Percentiles rank a stretch among this genome's conserved stretches.
phyloP scores from a whole-genome alignment of 2,113 vertebrate species.

The Ailurus styani region DNA sequence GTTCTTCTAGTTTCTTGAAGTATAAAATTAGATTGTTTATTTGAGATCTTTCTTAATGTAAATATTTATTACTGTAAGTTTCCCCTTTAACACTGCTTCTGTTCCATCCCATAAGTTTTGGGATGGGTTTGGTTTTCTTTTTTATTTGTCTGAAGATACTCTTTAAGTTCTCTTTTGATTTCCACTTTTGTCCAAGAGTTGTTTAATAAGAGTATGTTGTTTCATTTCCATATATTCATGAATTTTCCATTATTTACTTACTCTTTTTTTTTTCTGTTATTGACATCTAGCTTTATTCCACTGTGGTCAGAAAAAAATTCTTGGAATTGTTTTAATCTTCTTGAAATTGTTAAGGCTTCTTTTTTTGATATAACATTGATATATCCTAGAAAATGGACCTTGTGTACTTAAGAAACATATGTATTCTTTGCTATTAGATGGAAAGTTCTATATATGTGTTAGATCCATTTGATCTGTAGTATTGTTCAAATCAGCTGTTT shows the following conservation, averaged over 20 bases:
- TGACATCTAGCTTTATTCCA: background rate
- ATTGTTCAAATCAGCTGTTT: background rate
- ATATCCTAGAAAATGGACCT: background rate
- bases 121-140: background rate
- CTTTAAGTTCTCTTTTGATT: background rate
- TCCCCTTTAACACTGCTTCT: background rate
- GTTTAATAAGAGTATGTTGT: background rate
- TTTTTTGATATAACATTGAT: background rate
- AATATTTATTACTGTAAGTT: background rate
- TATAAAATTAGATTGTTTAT: background rate
- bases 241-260: background rate
- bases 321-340: background rate
- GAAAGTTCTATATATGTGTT: background rate
- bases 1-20: background rate
- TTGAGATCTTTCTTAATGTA: background rate
- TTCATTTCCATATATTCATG: background rate
- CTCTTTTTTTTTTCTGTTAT: background rate
- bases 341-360: background rate
- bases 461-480: background rate
- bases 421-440: background rate
- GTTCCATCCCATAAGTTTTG: background rate
- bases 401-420: background rate
- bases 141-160: background rate
- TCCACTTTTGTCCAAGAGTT: background rate
- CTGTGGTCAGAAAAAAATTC: background rate